phyloP scores from a whole-genome alignment of 2,888 invertebrate genomes.

The Fragum sueziense region DNA sequence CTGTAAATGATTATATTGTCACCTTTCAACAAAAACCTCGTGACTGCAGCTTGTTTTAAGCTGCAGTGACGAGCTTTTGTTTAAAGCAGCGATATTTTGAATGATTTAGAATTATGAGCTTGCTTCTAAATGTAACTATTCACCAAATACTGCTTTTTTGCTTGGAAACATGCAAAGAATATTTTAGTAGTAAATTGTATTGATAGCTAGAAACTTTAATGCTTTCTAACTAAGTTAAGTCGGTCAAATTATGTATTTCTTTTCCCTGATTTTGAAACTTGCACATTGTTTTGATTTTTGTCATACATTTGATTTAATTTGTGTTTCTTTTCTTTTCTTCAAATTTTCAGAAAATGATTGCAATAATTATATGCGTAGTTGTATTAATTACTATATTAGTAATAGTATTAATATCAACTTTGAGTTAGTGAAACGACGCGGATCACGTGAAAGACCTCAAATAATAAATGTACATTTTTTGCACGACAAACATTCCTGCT shows the following conservation, averaged over 20 bases:
- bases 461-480: constrained; percentile 51
- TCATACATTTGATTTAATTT: constrained; percentile 48
- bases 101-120: no score
- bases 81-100: no score
- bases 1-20: background rate
- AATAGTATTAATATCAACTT: constrained; percentile 81
- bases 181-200: no score
- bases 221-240: no score
- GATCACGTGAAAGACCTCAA: constrained; percentile 31
- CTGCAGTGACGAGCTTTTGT: no score
- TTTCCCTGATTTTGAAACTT: background rate
- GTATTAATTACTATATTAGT: constrained; percentile 80
- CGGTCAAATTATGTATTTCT: no score
- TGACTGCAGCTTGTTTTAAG: no score
- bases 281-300: constrained; percentile 27
- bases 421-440: constrained; percentile 45
- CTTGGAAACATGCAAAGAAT: no score
- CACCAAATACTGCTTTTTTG: no score
- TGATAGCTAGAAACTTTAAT: no score
- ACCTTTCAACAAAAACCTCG: no score
- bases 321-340: constrained; percentile 61
- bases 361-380: constrained; percentile 79
- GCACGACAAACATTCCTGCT: constrained; percentile 58
- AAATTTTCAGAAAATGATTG: constrained; percentile 81
- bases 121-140: no score